Evolutionary conservation across 2,797 vertebrate species (phyloP).

Genomic region (Kryptolebias ocellatus): DNA sequence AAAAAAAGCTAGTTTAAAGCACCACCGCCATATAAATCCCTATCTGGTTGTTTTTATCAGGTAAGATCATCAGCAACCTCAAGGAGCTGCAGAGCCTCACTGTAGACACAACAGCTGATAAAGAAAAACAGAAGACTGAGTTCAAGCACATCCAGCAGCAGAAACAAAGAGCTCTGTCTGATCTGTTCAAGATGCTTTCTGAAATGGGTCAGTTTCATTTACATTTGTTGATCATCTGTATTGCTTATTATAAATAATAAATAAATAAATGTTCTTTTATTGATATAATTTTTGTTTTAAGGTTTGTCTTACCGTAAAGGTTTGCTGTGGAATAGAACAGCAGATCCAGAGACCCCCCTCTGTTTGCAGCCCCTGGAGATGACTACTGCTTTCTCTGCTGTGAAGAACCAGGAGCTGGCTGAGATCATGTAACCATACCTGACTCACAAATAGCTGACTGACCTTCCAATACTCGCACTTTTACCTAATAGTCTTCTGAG

Average conservation of each 20-base stretch:
- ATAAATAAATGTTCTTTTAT: background rate
- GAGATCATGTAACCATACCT: slow-evolving; percentile 80
- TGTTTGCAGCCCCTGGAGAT: slow-evolving; percentile 89
- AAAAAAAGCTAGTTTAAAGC: too few relatives aligned
- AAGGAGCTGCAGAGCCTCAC: slow-evolving; percentile 86
- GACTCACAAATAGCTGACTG: background rate
- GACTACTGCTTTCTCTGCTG: slow-evolving; percentile 75
- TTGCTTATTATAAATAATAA: background rate
- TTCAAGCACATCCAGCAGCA: slow-evolving; percentile 95
- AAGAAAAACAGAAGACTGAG: slow-evolving; percentile 91
- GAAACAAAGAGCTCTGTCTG: slow-evolving; percentile 93
- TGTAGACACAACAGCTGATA: slow-evolving; percentile 84
- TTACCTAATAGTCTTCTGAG: too few relatives aligned
- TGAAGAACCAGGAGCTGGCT: slow-evolving; percentile 61
- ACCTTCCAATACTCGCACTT: background rate
- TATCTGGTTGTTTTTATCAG: slow-evolving; percentile 63
- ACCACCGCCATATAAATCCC: too few relatives aligned
- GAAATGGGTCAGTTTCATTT: slow-evolving; percentile 82
- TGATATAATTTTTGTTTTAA: slow-evolving; percentile 45
- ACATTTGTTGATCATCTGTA: background rate
- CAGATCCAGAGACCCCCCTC: slow-evolving; percentile 81
- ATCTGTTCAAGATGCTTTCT: slow-evolving; percentile 93
- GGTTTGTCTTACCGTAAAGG: slow-evolving; percentile 96
- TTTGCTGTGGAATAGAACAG: slow-evolving; percentile 85
- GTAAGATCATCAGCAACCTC: slow-evolving; percentile 86